Evolutionary conservation across 2,113 vertebrate species (phyloP).

Genomic region (Alosa alosa): DNA sequence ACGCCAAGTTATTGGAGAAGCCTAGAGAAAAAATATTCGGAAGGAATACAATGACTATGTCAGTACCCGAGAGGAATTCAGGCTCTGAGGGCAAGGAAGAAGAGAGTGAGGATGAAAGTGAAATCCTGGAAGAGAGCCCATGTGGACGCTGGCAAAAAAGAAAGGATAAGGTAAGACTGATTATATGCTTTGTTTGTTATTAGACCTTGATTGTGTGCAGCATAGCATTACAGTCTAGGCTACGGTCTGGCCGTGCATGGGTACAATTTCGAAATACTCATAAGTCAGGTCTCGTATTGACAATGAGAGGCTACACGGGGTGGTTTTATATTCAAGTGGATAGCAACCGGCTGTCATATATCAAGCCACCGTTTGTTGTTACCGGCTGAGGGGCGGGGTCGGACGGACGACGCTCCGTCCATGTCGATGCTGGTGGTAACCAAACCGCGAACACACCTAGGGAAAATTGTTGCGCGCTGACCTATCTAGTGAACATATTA

Average conservation of each 20-base stretch:
- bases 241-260: neutral
- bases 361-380: conserved; percentile 4
- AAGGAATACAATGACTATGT: conserved; percentile 3
- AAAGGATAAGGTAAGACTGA: conserved; percentile 10
- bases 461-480: neutral
- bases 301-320: neutral
- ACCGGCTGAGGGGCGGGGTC: conserved; percentile 7
- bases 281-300: neutral
- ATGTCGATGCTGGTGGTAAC: neutral
- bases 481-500: neutral
- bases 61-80: neutral
- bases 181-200: neutral
- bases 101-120: conserved; percentile 19
- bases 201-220: neutral
- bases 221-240: too few relatives aligned
- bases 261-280: neutral
- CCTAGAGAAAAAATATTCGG: neutral
- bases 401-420: neutral
- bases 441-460: neutral
- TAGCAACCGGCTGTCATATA: conserved; percentile 1
- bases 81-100: conserved; percentile 5
- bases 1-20: neutral
- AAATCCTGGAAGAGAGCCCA: conserved; percentile 13
- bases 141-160: conserved; percentile 16
- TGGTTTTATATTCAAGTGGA: neutral